Base-by-base conservation (phyloP, 2,113 vertebrate genomes). In the Sardina pilchardus region DNA sequence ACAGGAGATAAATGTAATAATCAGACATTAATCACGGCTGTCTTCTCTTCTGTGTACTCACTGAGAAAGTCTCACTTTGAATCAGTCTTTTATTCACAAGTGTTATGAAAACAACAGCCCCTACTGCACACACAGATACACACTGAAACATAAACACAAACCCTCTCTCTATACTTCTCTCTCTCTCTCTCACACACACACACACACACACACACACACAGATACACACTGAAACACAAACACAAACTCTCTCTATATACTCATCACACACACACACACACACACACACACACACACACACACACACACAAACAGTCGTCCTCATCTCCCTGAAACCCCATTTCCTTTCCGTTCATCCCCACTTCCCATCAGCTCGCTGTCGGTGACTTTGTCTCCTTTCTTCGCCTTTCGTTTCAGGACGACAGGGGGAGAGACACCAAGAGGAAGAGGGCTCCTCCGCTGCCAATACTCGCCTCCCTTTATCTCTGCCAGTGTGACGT, bases 1-100 rank as follows among this genome's bases (percentile, higher is more conserved):
- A 47, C 82, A 6, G n/a, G 63, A 43, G 26, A 56, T 30, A 80
- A 42, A 10, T 90, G 88, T 88, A 34, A 3, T 36, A 16, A 16
- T 16, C 12, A 50, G 3, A 50, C 8, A 47, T 14, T 4, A 19
- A 19, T 56, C 16, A 56, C 5, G 19, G 14, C 1, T 12, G 16
- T 59, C 21, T n/a, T 59, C 19, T 59, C 6, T 59, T 59, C 4
- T 59, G 4, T 59, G 4, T 4, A 24, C 4, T 24, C 56, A 56
- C 19, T 56, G 50, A 67, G n/a, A 12, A 67, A 67, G 63, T 59
- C 21, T 59, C 24, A n/a, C 24, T 59, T 59, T 59, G 56, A 21
- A 6, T 59, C 19, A 5, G 56, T 59, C 56, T 59, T n/a, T n/a
- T 59, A 24, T 59, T n/a, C 19, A 63, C 3, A 67, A 3, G n/a